Evolutionary conservation across 2,888 invertebrate genomes (phyloP), one percentile per base, ranked within the genome.

Genomic region (Eustalomyia histrio): DNA sequence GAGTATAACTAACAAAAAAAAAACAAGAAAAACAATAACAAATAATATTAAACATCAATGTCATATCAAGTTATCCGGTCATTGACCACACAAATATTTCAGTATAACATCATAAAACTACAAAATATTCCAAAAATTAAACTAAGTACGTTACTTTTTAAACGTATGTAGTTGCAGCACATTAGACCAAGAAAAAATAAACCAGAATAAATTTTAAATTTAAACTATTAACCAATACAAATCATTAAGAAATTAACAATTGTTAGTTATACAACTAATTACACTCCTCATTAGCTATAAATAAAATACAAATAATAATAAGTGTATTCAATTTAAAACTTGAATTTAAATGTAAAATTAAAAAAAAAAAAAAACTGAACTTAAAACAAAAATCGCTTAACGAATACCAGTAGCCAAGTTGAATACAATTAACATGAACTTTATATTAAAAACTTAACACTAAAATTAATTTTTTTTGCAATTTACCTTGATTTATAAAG

Each of bases 401-500:
- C 24, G 29, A 64, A 64, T 64, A 65, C 64, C 64, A 35, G 64
- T 53, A 65, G 64, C 53, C 35, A 21, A 21, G 9, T 67, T 47
- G 14, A 53, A 16, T 35, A 7, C 5, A 47, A 43, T 35, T 10
- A 61, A 43, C 16, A 43, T 29, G 29, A 29, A 29, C 3, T 29
- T 1, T 29, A 39, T 39, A 50, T 29, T 14, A 16, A 63, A 18
- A 14, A 47, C 55, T n/a, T 18, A 18, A 17, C 12, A 64, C 50
- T n/a, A 18, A 33, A 65, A 18, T 35, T 8, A 67, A 17, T 39
- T 53, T n/a, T 12, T 14, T 52, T 71, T 67, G 65, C 39, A 55
- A 79, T 75, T 79, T 55, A 69, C 69, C 69, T 75, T 75, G 75
- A 79, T 75, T 71, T 65, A 65, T 79, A 55, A 69, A 71, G 65